Evolutionary conservation across 2,888 invertebrate species (phyloP), one percentile per base, ranked within the genome.

Genomic region (Drosophila phalerata): DNA sequence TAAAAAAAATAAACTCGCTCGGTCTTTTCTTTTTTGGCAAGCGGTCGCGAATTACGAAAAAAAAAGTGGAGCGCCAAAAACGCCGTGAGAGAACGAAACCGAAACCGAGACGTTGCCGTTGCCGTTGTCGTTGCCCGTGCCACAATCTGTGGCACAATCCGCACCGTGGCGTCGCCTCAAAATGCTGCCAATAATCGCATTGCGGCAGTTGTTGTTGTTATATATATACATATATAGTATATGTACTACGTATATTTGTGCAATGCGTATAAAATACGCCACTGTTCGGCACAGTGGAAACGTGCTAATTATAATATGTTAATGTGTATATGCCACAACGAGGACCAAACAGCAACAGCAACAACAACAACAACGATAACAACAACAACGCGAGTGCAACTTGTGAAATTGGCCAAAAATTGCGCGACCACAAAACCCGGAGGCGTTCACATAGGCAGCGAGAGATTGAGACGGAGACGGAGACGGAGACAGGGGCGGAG

Each of bases 221-320:
- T n/a, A n/a, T n/a, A n/a, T n/a, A n/a, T n/a, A n/a, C n/a, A n/a
- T n/a, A 61, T 61, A 57, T 72, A 11, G 32, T 32, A 13, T 34
- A 13, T 28, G 28, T 28, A 22, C 22, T 22, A 3, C 3, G 28
- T 28, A 8, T 28, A 1, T 73, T 73, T 69, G 79, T 79, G 79
- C 72, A 77, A 66, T 81, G 79, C 78, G 75, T 80, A 80, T 80
- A 80, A 78, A 78, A 76, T 79, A 65, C 70, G 53, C 61, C 30
- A 34, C 48, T 52, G 48, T 37, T 47, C 75, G 52, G 61, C 73
- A 45, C 79, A 79, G 69, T 72, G 82, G 69, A 73, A 73, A 78
- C 65, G 78, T 76, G 82, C 83, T 83, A 83, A 83, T 83, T 83
- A 78, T 73, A 83, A 80, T 83, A 80, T 80, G 81, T 80, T 78